Evolutionary conservation across 2,797 vertebrate genomes (phyloP).

Genomic region (Falco naumanni): DNA sequence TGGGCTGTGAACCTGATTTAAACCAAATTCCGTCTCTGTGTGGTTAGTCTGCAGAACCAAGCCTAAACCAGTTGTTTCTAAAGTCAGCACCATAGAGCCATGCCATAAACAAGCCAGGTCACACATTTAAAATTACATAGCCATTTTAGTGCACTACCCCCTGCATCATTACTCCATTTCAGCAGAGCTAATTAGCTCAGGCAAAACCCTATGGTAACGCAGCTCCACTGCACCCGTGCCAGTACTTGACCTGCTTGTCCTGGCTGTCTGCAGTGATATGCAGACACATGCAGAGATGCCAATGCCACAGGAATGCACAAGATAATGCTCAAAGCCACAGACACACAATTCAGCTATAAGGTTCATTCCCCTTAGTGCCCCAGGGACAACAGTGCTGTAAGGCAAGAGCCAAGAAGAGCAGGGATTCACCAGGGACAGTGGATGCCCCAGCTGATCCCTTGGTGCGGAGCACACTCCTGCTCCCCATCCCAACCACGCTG

Average conservation of each 20-base stretch:
- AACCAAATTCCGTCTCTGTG: neutral
- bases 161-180: neutral
- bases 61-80: too few species aligned
- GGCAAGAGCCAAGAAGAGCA: neutral
- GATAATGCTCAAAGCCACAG: neutral
- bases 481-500: too few species aligned
- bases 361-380: neutral
- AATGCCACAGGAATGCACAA: fast-evolving
- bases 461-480: fast-evolving
- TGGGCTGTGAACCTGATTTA: neutral
- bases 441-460: neutral
- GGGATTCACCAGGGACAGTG: fast-evolving
- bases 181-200: neutral
- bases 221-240: fast-evolving
- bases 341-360: neutral
- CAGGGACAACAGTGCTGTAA: neutral
- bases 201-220: neutral
- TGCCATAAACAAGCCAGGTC: neutral
- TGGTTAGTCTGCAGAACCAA: neutral
- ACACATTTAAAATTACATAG: fast-evolving
- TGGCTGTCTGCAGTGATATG: neutral
- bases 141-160: neutral
- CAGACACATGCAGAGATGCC: neutral
- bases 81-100: neutral
- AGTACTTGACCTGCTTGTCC: fast-evolving